These are phyloP conservation scores for Denticeps clupeoides DNA, from an alignment of 2,797 vertebrate species.

Conservation along the genomic window DNA sequence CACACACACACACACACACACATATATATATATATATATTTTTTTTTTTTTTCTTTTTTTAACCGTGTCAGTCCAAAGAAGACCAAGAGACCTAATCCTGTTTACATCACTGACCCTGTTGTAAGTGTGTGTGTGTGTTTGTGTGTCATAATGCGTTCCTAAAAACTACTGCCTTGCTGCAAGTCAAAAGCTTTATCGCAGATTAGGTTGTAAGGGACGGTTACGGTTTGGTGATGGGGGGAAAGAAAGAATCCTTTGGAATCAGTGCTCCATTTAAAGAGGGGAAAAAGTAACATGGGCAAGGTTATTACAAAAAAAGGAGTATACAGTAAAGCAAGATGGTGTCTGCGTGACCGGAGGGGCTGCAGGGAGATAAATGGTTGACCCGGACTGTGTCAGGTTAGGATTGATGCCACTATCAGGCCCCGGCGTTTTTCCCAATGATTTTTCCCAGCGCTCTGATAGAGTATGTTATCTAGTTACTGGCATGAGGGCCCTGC, in stretches of 20 bases:
- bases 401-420: slow-evolving; percentile 99
- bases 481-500: slow-evolving; percentile 96
- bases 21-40: background rate
- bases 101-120: slow-evolving; percentile 1
- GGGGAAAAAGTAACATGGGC: slow-evolving; percentile 67
- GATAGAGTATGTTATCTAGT: slow-evolving; percentile 99
- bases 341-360: slow-evolving; percentile 86
- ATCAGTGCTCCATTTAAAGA: too few species aligned
- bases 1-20: background rate
- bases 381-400: slow-evolving; percentile 94
- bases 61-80: too few species aligned
- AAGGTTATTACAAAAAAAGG: slow-evolving; percentile 74
- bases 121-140: background rate
- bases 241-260: slow-evolving; percentile 26
- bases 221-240: background rate
- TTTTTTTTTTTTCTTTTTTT: too few species aligned
- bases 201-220: slow-evolving; percentile 16
- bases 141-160: slow-evolving; percentile 15
- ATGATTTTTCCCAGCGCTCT: slow-evolving; percentile 98
- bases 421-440: slow-evolving; percentile 88
- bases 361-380: slow-evolving; percentile 97
- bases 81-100: slow-evolving; percentile 2
- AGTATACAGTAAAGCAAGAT: slow-evolving; percentile 80
- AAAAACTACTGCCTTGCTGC: slow-evolving; percentile 33
- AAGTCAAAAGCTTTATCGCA: slow-evolving; percentile 35